Conservation (phyloP, 2,888 invertebrate genomes). For the Neoaliturus tenellus region DNA sequence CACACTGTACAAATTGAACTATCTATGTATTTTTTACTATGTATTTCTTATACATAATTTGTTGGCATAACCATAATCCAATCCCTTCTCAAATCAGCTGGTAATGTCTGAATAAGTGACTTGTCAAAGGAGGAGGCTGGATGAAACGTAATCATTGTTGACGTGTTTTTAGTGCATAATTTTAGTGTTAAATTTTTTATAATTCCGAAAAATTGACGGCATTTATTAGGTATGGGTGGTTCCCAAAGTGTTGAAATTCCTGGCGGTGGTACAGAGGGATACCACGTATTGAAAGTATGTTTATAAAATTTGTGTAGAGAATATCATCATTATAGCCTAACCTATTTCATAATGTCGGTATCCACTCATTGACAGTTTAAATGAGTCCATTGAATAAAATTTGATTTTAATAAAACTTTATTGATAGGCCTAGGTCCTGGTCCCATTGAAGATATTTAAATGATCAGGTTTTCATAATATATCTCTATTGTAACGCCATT, state of each 20-base stretch:
- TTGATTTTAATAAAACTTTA: no score
- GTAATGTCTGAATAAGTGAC: neutral
- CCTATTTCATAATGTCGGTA: neutral
- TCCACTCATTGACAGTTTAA: no score
- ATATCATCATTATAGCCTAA: neutral
- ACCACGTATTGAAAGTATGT: conserved; percentile 92
- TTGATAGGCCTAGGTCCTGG: no score
- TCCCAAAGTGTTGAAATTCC: conserved; percentile 95
- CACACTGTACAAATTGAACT: no score
- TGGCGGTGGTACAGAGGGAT: conserved; percentile 97
- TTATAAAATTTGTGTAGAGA: neutral
- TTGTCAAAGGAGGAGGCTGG: neutral
- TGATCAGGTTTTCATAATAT: no score
- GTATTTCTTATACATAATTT: neutral
- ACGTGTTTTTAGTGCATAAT: conserved; percentile 33
- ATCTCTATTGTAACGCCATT: no score
- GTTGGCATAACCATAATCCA: neutral
- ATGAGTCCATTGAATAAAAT: no score
- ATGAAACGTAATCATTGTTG: conserved; percentile 53
- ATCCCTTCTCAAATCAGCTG: neutral
- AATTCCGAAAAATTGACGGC: neutral
- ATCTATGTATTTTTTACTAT: no score
- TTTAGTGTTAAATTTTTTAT: neutral
- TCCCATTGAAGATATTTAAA: no score
- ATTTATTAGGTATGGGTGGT: conserved; percentile 86